A percentile compares a stretch with the other conserved stretches of the same genome.
phyloP scores from a whole-genome alignment of 1,140 invertebrate genomes.

The Calycopis cecrops region DNA sequence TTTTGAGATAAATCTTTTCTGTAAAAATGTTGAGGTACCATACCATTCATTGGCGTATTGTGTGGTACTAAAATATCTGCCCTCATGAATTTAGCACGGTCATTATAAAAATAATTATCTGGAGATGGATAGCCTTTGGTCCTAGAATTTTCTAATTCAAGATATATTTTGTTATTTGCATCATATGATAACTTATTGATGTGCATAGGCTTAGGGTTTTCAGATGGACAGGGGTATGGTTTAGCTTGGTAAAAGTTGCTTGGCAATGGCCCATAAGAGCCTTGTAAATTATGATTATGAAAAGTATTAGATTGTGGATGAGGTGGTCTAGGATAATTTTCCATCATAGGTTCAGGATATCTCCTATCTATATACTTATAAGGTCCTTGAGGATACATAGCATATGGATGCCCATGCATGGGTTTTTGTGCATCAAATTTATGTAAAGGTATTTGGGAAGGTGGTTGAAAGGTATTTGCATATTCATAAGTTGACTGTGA shows the following conservation, averaged over 20 bases:
- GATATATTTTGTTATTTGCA: conserved; percentile 50
- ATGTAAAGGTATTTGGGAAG: conserved; percentile 41
- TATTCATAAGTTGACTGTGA: conserved; percentile 65
- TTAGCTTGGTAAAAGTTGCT: conserved; percentile 53
- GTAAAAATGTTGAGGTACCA: conserved; percentile 47
- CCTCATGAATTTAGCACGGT: conserved; percentile 42
- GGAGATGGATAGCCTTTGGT: conserved; percentile 42
- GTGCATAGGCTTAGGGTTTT: conserved; percentile 38
- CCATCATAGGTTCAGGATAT: conserved; percentile 45
- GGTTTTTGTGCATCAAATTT: conserved; percentile 58
- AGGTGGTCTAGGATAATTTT: conserved; percentile 50
- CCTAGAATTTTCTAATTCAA: conserved; percentile 49
- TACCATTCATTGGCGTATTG: conserved; percentile 39
- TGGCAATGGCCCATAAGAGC: conserved; percentile 47
- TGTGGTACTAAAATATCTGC: conserved; percentile 41
- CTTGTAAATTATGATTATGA: conserved; percentile 48
- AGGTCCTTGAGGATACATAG: conserved; percentile 51
- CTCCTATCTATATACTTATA: conserved; percentile 60
- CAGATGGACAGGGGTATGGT: conserved; percentile 44
- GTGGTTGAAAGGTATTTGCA: conserved; percentile 51
- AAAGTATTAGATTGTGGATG: conserved; percentile 46
- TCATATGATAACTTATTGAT: conserved; percentile 55
- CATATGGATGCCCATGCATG: conserved; percentile 49
- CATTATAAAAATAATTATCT: conserved; percentile 54
- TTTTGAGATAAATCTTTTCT: conserved; percentile 54